phyloP scores from a whole-genome alignment of 1,140 invertebrate species.

The Pseudomyrmex pallidus region DNA sequence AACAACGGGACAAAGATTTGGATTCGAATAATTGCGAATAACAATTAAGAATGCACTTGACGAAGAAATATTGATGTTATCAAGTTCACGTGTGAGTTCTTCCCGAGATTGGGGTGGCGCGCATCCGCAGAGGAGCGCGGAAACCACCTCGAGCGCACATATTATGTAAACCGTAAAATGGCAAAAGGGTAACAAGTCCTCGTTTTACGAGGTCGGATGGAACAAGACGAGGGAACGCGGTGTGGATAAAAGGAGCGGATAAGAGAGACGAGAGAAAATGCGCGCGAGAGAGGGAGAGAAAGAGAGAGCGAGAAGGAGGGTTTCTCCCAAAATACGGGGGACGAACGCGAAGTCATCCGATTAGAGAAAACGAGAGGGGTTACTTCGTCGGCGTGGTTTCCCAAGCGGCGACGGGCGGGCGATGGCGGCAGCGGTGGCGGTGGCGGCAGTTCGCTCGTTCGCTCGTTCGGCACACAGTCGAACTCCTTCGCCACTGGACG shows the following conservation, averaged over 20 bases:
- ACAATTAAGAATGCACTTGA: background rate
- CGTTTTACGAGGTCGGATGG: background rate
- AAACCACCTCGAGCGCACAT: no score
- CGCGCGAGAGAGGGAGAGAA: conserved; percentile 40
- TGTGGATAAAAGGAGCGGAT: background rate
- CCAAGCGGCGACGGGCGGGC: conserved; percentile 63
- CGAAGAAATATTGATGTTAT: background rate
- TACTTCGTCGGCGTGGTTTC: conserved; percentile 72
- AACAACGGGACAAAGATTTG: background rate
- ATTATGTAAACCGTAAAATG: background rate
- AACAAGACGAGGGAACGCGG: conserved; percentile 4
- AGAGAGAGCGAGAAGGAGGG: conserved; percentile 40
- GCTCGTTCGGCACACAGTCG: conserved; percentile 79
- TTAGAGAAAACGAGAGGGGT: conserved; percentile 71
- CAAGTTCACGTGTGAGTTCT: no score
- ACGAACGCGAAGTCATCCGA: conserved; percentile 66
- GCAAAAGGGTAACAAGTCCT: conserved; percentile 15
- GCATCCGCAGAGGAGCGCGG: background rate
- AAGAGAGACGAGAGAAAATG: conserved; percentile 44
- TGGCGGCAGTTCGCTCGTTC: conserved; percentile 50
- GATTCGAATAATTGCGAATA: conserved; percentile 11
- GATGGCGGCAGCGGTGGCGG: conserved; percentile 25
- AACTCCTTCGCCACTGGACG: conserved; percentile 79
- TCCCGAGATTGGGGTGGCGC: background rate
- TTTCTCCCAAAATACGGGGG: conserved; percentile 66